Base-by-base conservation (phyloP, 2,888 invertebrate species). In the Scaptomyza cyrtandrae region DNA sequence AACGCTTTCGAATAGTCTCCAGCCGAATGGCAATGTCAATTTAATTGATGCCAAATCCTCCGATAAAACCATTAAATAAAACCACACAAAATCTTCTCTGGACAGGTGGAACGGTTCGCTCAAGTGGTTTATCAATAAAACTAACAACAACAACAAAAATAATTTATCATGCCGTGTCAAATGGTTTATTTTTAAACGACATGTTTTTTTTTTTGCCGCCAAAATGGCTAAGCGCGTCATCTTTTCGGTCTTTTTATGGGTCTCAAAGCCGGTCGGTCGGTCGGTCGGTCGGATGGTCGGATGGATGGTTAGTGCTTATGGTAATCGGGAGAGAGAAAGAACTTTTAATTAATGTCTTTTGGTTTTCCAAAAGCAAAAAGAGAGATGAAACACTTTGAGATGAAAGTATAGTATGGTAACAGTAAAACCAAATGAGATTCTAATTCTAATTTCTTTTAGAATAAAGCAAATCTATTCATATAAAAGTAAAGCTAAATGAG, bases 341-440 rank as follows among this genome's bases (percentile, higher is more conserved):
- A 27, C 50, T 66, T 59, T 75, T 78, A 86, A 85, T 83, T 82
- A 80, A 85, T 86, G 72, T 64, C 71, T 75, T 85, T 82, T 75
- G 54, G 75, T 80, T 80, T 82, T 81, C 75, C 54, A 57, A 69
- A 69, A 53, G n/a, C 39, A 9, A 1, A 44, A 50, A 37, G 41
- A 35, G 13, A 16, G 4, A 11, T 33, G 2, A 10, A 35, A 9
- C n/a, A 14, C 19, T n/a, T 3, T 11, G 5, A 9, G 3, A 19
- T 19, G 7, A 33, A 2, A 48, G 1, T 19, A n/a, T n/a, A n/a
- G 29, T 7, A 29, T 7, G 7, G 6, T 0, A 6, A 29, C 29
- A 29, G 29, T 29, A 29, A 29, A 29, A 29, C 1, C 7, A 7
- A 29, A 29, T 7, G 29, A 29, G 29, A 29, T 6, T 5, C n/a